Base-by-base conservation (phyloP, 2,113 vertebrate species). In the Panthera tigris region DNA sequence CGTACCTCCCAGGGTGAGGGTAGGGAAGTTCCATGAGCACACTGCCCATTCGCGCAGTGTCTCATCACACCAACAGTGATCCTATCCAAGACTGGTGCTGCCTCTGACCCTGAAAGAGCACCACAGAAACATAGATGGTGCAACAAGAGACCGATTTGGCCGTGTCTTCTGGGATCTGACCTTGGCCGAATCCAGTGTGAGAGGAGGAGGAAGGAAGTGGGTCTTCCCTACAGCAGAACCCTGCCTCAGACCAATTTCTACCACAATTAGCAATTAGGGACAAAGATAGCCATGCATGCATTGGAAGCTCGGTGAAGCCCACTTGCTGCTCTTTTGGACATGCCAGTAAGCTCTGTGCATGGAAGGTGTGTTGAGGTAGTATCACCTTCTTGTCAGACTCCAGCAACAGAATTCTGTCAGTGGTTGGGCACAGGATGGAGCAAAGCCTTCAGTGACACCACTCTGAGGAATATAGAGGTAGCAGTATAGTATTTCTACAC, bases 41-140 rank as follows among this genome's bases (percentile, higher is more conserved):
- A 9, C 31, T 2, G 41, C 31, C 68, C 66, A 4, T 27, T n/a
- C 1, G 0, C 65, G 13, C 50, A 52, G 0, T 0, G 18, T 36
- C 15, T 39, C 4, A 3, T 65, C 63, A 55, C 50, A 66, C 4
- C n/a, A 39, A 7, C 41, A 21, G 18, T 29, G 16, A 61, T 79
- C 41, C 68, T 52, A 52, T 50, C 57, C 45, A n/a, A 76, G 19
- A 25, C 33, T 36, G 1, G 0, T 39, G 52, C 7, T 29, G 41
- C 69, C 63, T 73, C 78, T 65, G 86, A 78, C 31, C 12, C 85
- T 25, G 52, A 63, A 15, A 65, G 55, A 81, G 33, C 33, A 41
- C 27, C 5, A 31, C 69, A 33, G 31, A 73, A 82, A n/a, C 33
- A 39, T 4, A 83, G 50, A 25, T 57, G 21, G 45, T 36, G 27